Evolutionary conservation across 2,113 vertebrate genomes (phyloP), one percentile per base, ranked within the genome.

Genomic region (Sclerurus mexicanus): DNA sequence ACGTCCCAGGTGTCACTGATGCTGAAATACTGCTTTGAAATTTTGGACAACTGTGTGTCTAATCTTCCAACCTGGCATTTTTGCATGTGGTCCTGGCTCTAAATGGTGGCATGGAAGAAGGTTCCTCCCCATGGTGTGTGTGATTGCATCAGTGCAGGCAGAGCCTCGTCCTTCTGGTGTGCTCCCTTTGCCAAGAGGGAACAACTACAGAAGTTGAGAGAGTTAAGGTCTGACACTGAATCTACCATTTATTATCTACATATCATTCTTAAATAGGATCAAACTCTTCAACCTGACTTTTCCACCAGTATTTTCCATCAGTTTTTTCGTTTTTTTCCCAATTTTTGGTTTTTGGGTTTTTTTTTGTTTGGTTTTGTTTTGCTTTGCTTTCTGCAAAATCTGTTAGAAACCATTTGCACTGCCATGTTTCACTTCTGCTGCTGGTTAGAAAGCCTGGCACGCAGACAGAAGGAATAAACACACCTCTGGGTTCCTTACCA

Each of bases 1-100:
- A 0, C 1, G 3, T 78, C 47, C 10, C 13, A 33, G 9, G 16
- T 27, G 42, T 11, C 14, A 31, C 5, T 20, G 8, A 33, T 19
- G 14, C 4, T 67, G 40, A 76, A 76, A 75, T 37, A 27, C 1
- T 42, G 4, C 49, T 84, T 23, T 1, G 2, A 60, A 47, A 28
- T 73, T 21, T 46, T 9, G 27, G 59, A 62, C 28, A 84, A 84
- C 37, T 3, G 5, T 21, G 8, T 46, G 4, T 0, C 10, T 47
- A 63, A 67, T 53, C 24, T 23, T 78, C 50, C 24, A 71, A 2
- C 8, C 6, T 44, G 53, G 24, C 20, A 28, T 30, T 69, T 84
- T 12, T 49, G 22, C 20, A 20, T 60, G 46, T 5, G 22, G 16
- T 67, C 24, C 40, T 74, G 24, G 16, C 44, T 90, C 44, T 33